Conservation (phyloP, 2,888 invertebrate species). For the Melanchra persicariae region DNA sequence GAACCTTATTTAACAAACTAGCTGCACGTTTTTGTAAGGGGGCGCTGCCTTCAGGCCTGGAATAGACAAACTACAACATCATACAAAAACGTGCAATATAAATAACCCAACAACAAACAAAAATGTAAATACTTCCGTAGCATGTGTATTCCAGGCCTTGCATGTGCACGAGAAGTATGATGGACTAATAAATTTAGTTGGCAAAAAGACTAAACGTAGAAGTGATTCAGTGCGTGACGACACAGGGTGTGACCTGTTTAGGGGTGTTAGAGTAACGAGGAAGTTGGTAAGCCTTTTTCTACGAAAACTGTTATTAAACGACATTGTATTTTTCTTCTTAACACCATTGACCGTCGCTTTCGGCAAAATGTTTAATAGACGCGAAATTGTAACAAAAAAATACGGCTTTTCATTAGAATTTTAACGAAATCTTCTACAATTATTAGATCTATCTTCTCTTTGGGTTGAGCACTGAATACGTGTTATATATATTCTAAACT, state of each 20-base stretch:
- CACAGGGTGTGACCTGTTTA: conserved; percentile 34
- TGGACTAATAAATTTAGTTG: background rate
- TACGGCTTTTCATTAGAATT: background rate
- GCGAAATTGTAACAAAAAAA: background rate
- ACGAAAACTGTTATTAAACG: conserved; percentile 1
- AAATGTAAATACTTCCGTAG: conserved; percentile 1
- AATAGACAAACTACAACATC: conserved; percentile 9
- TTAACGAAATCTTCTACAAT: background rate
- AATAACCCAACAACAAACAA: background rate
- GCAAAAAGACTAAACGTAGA: background rate
- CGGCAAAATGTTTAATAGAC: background rate
- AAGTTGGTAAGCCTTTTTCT: conserved; percentile 10
- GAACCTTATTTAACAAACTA: conserved; percentile 11
- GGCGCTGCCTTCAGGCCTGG: conserved; percentile 5
- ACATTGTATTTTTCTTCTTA: background rate
- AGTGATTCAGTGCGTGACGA: conserved; percentile 33
- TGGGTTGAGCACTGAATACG: background rate
- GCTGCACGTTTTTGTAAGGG: conserved; percentile 20
- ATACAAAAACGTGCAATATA: conserved; percentile 19
- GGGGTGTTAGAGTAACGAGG: conserved; percentile 21
- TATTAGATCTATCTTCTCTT: background rate
- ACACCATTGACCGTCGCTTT: conserved; percentile 18
- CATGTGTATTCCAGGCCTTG: conserved; percentile 36
- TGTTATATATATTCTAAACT: background rate
- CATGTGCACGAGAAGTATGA: conserved; percentile 7